Evolutionary conservation across 1,140 invertebrate species (phyloP), one percentile per base, ranked within the genome.

Genomic region (Drosophila orosa): DNA sequence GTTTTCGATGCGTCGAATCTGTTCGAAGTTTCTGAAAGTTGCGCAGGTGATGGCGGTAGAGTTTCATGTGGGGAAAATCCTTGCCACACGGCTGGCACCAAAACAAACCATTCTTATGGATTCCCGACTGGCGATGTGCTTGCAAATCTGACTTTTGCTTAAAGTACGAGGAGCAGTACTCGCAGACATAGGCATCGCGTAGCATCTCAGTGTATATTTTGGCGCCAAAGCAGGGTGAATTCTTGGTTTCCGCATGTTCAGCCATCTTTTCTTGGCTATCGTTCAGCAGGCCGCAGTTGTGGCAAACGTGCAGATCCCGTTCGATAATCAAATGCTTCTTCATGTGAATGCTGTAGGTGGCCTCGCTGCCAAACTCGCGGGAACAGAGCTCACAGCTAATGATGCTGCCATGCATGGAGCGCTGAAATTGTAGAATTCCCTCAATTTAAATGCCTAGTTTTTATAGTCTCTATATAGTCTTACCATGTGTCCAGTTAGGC

Each of bases 301-400:
- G 50, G 68, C 90, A 91, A 10, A 86, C 54, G 60, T 59, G 65
- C 25, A 78, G 58, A 31, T 76, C 74, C 3, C 63, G 61, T 19
- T 74, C 80, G 13, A 78, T 91, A 10, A 87, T 87, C 40, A 87
- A 50, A 62, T 87, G 83, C 17, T 74, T 79, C 52, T 86, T 90
- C 83, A 80, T 91, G 27, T 89, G 84, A 1, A 74, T 29, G 33
- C 71, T 82, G 57, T 74, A 81, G 3, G 75, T 82, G 22, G 63
- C 50, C 48, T 90, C 82, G 1, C 54, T 62, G 47, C 76, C 50
- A 25, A 90, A 90, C 13, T 90, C 86, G 0, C 90, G 80, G 25
- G 61, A 71, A 27, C 86, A 90, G n/a, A 91, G 31, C 25, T 90
- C 86, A 29, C 86, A 90, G 44, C 61, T 80, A 5, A 90, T 80